Evolutionary conservation across 2,113 vertebrate genomes (phyloP), one percentile per base, ranked within the genome.

Genomic region (Pholis gunnellus): DNA sequence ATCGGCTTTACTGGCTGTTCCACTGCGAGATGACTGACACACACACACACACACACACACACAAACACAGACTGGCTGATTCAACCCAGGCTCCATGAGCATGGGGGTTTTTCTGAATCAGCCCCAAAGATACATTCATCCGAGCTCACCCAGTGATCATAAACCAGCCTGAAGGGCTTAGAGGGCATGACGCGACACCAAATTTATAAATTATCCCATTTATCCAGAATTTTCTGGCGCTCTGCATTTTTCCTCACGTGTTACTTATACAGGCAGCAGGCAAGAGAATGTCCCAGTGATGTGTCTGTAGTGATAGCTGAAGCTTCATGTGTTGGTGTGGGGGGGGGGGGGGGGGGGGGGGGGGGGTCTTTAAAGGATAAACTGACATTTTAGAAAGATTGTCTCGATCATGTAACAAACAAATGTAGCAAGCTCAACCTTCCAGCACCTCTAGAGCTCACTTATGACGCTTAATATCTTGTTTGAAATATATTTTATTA

Each of bases 1-100:
- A 88, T 88, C 57, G 78, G 69, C 84, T 93, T 95, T 88, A 94
- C 90, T 92, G 88, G 88, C 81, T 59, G 74, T 81, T 92, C 88
- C 80, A 78, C 70, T 54, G 36, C 61, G 46, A 87, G 80, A 93
- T 93, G 93, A 94, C 85, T 90, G 90, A 91, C 85, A 83, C 84
- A 84, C 84, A 76, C 78, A 46, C 83, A 76, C 78, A 73, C 61
- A 65, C 67, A 83, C 50, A 75, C 42, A 57, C 78, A 67, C 44
- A 70, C 80, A 83, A 87, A 84, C 81, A 90, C 77, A 90, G 79
- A 90, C 79, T 13, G 66, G 84, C 83, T 90, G 91, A 92, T 88
- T 93, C 87, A 89, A 81, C 76, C 69, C 86, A 78, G 84, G 81
- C 84, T 87, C 78, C 68, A 46, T 9, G 78, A 88, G 83, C 65